phyloP scores from a whole-genome alignment of 2,888 invertebrate genomes.

The Hirtodrosophila confusa region DNA sequence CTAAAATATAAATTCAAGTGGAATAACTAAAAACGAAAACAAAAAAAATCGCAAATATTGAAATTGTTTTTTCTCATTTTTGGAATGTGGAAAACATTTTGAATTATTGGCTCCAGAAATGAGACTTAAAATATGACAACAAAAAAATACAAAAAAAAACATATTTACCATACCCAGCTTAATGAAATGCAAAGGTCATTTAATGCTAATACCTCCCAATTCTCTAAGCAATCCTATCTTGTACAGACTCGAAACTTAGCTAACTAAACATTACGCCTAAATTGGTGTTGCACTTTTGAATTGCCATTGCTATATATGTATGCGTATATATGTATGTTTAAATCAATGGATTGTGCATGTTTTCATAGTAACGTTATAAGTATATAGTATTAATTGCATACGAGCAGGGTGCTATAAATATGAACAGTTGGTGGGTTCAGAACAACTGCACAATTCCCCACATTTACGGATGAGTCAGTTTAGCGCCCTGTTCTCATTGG shows the following conservation, averaged over 20 bases:
- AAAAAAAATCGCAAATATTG: slow-evolving; percentile 18
- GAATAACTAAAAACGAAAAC: slow-evolving; percentile 28
- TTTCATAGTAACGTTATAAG: slow-evolving; percentile 5
- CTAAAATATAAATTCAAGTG: slow-evolving; percentile 66
- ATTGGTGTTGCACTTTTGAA: slow-evolving; percentile 35
- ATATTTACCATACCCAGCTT: slow-evolving; percentile 6
- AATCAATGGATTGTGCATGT: slow-evolving; percentile 21
- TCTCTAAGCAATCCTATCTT: slow-evolving; percentile 8
- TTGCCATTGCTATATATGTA: slow-evolving; percentile 29
- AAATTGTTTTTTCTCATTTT: slow-evolving; percentile 30
- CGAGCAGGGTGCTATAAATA: slow-evolving; percentile 36
- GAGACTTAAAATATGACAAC: not conserved
- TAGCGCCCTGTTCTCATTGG: slow-evolving; percentile 21
- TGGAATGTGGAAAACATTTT: slow-evolving; percentile 17
- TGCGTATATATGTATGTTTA: slow-evolving; percentile 1
- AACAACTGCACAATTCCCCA: slow-evolving; percentile 9
- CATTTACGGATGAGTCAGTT: slow-evolving; percentile 16
- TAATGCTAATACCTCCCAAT: slow-evolving; percentile 1
- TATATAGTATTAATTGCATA: slow-evolving; percentile 23
- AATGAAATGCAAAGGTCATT: slow-evolving; percentile 11
- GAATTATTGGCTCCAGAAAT: not conserved
- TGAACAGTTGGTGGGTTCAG: slow-evolving; percentile 4
- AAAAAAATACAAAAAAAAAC: not conserved
- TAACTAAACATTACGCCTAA: slow-evolving; percentile 1
- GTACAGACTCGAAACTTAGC: slow-evolving; percentile 32